A percentile compares a stretch with the other conserved stretches of the same genome.
Evolutionary conservation across 1,140 invertebrate genomes (phyloP).

Genomic region (Drosophila mauritiana): DNA sequence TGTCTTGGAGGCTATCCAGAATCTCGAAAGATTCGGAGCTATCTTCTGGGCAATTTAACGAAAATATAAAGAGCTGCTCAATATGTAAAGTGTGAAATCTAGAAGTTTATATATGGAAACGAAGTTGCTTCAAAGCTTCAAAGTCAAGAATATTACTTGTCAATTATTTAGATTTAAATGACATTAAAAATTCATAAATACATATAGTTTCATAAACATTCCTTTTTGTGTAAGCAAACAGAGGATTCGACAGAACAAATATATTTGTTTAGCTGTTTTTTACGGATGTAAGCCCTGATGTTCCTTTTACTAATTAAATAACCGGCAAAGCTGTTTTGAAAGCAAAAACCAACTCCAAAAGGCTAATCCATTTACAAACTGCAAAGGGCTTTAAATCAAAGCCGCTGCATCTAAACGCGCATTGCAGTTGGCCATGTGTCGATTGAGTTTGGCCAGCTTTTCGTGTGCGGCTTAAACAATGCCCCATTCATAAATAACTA

Average conservation of each 20-base stretch:
- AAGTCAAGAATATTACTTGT: background rate
- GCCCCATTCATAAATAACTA: conserved; percentile 76
- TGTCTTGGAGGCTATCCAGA: conserved; percentile 11
- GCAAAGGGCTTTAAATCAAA: conserved; percentile 59
- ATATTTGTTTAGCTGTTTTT: conserved; percentile 3
- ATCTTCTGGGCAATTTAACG: conserved; percentile 1
- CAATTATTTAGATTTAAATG: background rate
- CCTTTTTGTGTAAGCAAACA: background rate
- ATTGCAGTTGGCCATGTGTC: conserved; percentile 40
- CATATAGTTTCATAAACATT: background rate
- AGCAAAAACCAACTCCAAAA: conserved; percentile 7
- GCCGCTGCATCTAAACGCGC: conserved; percentile 53
- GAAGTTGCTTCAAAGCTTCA: background rate
- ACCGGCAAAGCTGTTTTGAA: conserved; percentile 2
- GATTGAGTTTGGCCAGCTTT: conserved; percentile 17
- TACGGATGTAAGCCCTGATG: background rate
- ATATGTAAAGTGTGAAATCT: background rate
- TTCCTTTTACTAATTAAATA: conserved; percentile 21
- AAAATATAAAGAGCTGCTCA: background rate
- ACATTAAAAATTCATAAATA: background rate
- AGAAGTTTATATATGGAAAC: background rate
- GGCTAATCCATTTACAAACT: conserved; percentile 45
- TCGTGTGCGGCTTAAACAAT: conserved; percentile 70
- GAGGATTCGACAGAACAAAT: background rate
- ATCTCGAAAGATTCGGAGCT: background rate